A percentile compares a stretch with the other conserved stretches of the same genome.
Evolutionary conservation across 2,797 vertebrate genomes (phyloP).

Genomic region (Hybognathus amarus): DNA sequence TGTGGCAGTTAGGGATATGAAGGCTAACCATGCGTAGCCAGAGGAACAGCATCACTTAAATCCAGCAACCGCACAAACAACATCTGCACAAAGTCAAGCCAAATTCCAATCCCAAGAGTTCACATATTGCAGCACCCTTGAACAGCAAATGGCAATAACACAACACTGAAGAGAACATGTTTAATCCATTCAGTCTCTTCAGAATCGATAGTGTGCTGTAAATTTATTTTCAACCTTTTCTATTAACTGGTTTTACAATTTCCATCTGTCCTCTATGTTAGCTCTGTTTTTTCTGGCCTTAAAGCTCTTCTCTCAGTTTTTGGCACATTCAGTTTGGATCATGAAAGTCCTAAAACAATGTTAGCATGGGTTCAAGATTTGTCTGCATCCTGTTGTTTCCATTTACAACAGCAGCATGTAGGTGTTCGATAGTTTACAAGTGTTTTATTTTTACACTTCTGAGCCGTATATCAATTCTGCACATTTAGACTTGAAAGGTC

Average conservation of each 20-base stretch:
- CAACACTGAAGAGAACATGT: constrained; percentile 29
- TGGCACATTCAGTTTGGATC: constrained; percentile 16
- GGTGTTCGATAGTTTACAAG: constrained; percentile 52
- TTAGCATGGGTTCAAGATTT: background rate
- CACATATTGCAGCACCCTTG: constrained; percentile 22
- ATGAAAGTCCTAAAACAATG: background rate
- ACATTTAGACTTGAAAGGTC: constrained; percentile 55
- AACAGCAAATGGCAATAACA: constrained; percentile 44
- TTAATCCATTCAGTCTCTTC: constrained; percentile 27
- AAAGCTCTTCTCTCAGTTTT: constrained; percentile 14
- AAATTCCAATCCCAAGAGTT: constrained; percentile 53
- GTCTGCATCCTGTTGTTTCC: constrained; percentile 41
- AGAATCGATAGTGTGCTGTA: background rate
- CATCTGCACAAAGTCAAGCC: constrained; percentile 60
- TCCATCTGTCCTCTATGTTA: constrained; percentile 16
- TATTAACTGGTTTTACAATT: constrained; percentile 31
- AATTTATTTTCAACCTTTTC: background rate
- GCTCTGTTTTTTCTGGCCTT: constrained; percentile 19
- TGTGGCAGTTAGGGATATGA: constrained; percentile 21
- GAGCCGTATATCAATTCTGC: constrained; percentile 55
- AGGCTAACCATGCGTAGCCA: constrained; percentile 49
- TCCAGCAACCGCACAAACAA: constrained; percentile 57
- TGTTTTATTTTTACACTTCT: constrained; percentile 59
- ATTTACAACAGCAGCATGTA: constrained; percentile 43
- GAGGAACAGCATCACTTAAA: constrained; percentile 42